Base-by-base conservation (phyloP, 2,113 vertebrate species). In the Pogona vitticeps region DNA sequence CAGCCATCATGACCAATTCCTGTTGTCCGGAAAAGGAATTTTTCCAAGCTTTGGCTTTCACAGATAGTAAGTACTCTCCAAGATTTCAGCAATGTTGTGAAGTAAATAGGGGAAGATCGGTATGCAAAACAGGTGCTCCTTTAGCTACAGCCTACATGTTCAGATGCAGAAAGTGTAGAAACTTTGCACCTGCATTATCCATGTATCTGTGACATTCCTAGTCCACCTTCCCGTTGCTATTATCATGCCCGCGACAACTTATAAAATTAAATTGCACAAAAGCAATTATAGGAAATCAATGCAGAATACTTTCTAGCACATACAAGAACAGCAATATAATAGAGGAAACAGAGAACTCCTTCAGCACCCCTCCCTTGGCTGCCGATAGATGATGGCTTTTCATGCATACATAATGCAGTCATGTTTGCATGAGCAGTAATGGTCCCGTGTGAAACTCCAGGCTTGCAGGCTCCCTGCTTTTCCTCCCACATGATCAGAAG, bases 181-280 rank as follows among this genome's bases (percentile, higher is more conserved):
- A n/a, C 26, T 31, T 5, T 73, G 71, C 9, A 61, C 26, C 59
- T 18, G 58, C 5, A 67, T 42, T 67, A 36, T n/a, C 42, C 46
- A 61, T 6, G 9, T 8, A 65, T 65, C 76, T 84, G 65, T 33
- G 6, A 52, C 38, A 85, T 84, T 63, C 36, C n/a, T 26, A 46
- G 65, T 4, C 38, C 61, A 76, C 2, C 42, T 38, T 63, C 70
- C 38, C 52, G 40, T 65, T 85, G 40, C 20, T 61, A 46, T 71
- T 82, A 56, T 82, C 71, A 40, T 63, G 56, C 82, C 26, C 15
- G 28, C 38, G 15, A 63, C 75, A 20, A 15, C n/a, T 68, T n/a
- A 70, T 56, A 78, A 78, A 70, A 85, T 21, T 68, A 85, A 56
- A 42, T 20, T 77, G 63, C 61, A 56, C 84, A 77, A 78, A 78